phyloP scores from a whole-genome alignment of 2,888 invertebrate genomes.

The Leistus spinibarbis region DNA sequence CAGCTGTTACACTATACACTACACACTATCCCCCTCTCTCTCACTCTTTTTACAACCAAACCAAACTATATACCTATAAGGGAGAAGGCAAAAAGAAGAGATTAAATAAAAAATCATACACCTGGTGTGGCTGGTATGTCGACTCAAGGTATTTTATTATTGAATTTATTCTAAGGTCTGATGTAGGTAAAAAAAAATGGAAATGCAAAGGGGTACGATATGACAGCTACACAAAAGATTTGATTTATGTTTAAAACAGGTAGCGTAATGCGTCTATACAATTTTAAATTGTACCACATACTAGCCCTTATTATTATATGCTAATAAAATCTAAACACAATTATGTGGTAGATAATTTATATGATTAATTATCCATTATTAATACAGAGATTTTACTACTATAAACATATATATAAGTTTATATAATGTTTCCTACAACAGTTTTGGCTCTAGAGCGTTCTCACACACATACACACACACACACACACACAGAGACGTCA shows the following conservation, averaged over 20 bases:
- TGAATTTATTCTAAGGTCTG: not conserved
- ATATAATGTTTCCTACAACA: too few relatives aligned
- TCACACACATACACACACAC: too few relatives aligned
- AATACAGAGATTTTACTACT: too few relatives aligned
- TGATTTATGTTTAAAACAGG: not conserved
- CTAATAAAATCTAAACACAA: not conserved
- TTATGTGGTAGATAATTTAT: not conserved
- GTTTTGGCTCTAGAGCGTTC: too few relatives aligned
- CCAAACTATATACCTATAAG: not conserved
- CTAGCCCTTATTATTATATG: not conserved
- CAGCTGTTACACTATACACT: constrained; percentile 5
- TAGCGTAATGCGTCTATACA: not conserved
- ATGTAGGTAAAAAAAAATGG: not conserved
- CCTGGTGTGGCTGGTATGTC: not conserved
- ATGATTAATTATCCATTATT: not conserved
- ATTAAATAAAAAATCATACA: not conserved
- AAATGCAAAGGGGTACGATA: not conserved
- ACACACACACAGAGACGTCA: too few relatives aligned
- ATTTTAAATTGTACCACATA: not conserved
- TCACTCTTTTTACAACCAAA: not conserved
- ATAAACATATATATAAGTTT: too few relatives aligned
- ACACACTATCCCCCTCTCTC: not conserved
- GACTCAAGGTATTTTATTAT: not conserved
- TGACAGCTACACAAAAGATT: not conserved
- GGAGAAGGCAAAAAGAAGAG: not conserved